Evolutionary conservation across 2,888 invertebrate species (phyloP), one percentile per base, ranked within the genome.

Genomic region (Plagodis dolabraria): DNA sequence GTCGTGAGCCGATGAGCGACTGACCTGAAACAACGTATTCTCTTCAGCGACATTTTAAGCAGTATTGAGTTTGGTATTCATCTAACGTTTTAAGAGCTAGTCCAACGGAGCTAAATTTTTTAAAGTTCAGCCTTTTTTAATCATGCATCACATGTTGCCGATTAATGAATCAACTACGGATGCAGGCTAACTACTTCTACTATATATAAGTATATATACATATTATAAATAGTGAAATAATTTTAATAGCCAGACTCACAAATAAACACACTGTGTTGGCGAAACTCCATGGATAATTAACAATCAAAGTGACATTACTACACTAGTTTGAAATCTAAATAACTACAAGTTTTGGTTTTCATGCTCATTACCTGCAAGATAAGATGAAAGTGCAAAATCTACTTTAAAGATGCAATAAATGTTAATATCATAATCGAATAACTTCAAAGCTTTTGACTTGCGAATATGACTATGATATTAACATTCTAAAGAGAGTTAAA

Each of bases 1-100:
- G 95, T 95, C 54, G 98, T 97, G 72, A 98, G 93, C 74, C 96
- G 96, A 75, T 96, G 95, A 54, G 98, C 98, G 66, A 98, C 98
- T 35, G 97, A 96, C 86, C 65, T 69, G 64, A 0, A 67, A 67
- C 65, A 67, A 69, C 11, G 36, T 8, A n/a, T 6, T 7, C 5
- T 2, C 12, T 57, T 8, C 46, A 33, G n/a, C 9, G 12, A 34
- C 0, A 22, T 40, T 40, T 8, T 10, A 10, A 40, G 10, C 5
- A 10, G 36, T 36, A 5, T 36, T 8, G 8, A 36, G 40, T 10
- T 40, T 5, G 6, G 10, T 10, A 10, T 9, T 10, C 10, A 10
- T 40, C 40, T 10, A 10, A 10, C 8, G 5, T 40, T 40, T 9
- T 40, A 9, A 48, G 36, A 38, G 22, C 36, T 40, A 40, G 10